Evolutionary conservation across 2,888 invertebrate genomes (phyloP), one percentile per base, ranked within the genome.

Genomic region (Lathronympha strigana): DNA sequence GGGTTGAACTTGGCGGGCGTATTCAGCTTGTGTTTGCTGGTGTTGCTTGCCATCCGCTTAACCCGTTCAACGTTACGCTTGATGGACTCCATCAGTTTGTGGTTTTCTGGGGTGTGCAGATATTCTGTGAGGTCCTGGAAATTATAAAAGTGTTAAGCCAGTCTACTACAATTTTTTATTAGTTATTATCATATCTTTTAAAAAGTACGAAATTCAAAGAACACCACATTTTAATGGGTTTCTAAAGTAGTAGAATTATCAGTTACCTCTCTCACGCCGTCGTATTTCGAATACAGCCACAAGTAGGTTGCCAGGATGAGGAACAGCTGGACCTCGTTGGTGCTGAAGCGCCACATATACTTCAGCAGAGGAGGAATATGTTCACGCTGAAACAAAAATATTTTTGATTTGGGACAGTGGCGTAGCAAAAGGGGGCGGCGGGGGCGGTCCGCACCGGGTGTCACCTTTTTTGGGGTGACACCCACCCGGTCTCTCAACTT

Each of bases 281-380:
- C 85, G 62, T 93, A 93, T 73, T 94, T 93, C 0, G 93, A 87
- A 77, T 95, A 95, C 11, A 95, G 83, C 95, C 95, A 95, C 43
- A 95, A 80, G 33, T 95, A 90, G 0, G 95, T 95, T 55, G 94
- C 93, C 28, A 95, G 79, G 23, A 93, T 93, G 71, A 94, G 94
- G 73, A 95, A 95, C 60, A 95, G 82, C 49, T 92, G 90, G 4
- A 91, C 90, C 73, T 95, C 95, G 73, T 94, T 95, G 74, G 94
- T 94, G 75, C 94, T 95, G 87, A 94, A 95, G 62, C 95, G 93
- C 80, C 93, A 84, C 91, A 96, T 92, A 77, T 94, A 93, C 73
- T 93, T 94, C 43, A 95, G 83, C 51, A 95, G 86, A 1, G 92
- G 92, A 25, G 93, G 87, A 19, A 95, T 92, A 55, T 93, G 92